Percentiles rank a stretch among this genome's conserved stretches.
Evolutionary conservation across 2,888 invertebrate genomes (phyloP).

Genomic region (Agonopterix heracliana): DNA sequence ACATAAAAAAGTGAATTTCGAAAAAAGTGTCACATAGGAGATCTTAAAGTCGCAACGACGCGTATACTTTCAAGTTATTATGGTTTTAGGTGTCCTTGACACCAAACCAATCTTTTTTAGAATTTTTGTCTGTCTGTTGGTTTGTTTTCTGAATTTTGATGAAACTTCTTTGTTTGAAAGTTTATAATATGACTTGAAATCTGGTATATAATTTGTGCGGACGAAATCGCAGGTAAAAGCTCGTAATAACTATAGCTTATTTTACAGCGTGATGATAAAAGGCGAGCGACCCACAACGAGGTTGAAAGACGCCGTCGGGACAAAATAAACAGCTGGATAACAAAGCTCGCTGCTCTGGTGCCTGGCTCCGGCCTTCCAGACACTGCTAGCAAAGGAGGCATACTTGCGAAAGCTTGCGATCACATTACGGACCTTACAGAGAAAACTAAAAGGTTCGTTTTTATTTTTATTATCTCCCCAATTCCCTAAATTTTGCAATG

Average conservation of each 20-base stretch:
- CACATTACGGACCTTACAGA: conserved; percentile 91
- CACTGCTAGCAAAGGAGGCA: conserved; percentile 92
- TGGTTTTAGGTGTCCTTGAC: no score
- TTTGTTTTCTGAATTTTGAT: no score
- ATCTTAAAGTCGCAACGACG: no score
- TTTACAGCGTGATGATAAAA: conserved; percentile 87
- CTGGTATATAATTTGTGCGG: no score
- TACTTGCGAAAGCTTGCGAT: conserved; percentile 96
- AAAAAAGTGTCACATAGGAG: no score
- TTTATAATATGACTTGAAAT: no score
- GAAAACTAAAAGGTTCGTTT: conserved; percentile 79
- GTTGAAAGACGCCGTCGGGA: conserved; percentile 95
- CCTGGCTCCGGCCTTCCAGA: conserved; percentile 82
- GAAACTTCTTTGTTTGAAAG: no score
- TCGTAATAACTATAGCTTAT: not conserved
- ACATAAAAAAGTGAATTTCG: no score
- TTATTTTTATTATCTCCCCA: conserved; percentile 23
- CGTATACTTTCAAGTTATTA: no score
- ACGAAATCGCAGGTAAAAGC: no score
- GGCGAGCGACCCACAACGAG: conserved; percentile 96
- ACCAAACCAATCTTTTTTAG: no score
- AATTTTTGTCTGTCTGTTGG: no score
- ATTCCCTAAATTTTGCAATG: not conserved
- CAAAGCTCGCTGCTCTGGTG: conserved; percentile 91
- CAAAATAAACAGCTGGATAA: conserved; percentile 98